Evolutionary conservation across 23 tunicate species (phyloP).

Genomic region (Oikopleura vanhoeffeni): DNA sequence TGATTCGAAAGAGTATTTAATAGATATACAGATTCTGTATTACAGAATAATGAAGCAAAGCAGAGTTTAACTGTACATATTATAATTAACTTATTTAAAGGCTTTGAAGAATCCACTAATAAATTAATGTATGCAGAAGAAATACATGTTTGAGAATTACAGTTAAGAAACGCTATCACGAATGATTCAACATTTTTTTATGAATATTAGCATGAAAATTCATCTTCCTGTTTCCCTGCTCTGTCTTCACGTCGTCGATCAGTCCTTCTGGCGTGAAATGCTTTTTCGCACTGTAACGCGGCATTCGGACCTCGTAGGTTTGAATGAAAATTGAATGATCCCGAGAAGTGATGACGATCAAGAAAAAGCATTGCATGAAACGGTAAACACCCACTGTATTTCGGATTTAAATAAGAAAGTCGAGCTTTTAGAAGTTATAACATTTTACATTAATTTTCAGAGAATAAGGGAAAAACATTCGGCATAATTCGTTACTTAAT

Average conservation of each 20-base stretch:
- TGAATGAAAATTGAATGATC: slow-evolving; percentile 68
- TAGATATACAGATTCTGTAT: too few relatives aligned
- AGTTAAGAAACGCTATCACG: neutral
- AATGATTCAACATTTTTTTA: neutral
- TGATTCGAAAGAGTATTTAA: too few relatives aligned
- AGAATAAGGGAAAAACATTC: too few relatives aligned
- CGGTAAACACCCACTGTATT: slow-evolving; percentile 53
- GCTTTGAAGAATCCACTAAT: neutral
- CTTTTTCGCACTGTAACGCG: neutral
- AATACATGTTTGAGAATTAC: neutral
- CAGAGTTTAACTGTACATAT: too few relatives aligned
- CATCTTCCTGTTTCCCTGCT: too few relatives aligned
- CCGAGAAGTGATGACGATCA: slow-evolving; percentile 43
- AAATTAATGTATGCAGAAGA: neutral
- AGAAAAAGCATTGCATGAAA: slow-evolving; percentile 53
- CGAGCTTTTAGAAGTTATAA: slow-evolving; percentile 38
- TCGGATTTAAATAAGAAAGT: slow-evolving; percentile 51
- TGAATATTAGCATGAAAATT: too few relatives aligned
- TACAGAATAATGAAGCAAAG: too few relatives aligned
- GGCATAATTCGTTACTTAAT: too few relatives aligned
- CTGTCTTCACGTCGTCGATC: too few relatives aligned
- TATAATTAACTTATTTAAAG: too few relatives aligned
- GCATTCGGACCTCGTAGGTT: slow-evolving; percentile 32
- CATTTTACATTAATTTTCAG: too few relatives aligned
- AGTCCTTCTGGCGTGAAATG: too few relatives aligned